phyloP scores from a whole-genome alignment of 2,113 vertebrate genomes.

The Heterotilapia buettikoferi region DNA sequence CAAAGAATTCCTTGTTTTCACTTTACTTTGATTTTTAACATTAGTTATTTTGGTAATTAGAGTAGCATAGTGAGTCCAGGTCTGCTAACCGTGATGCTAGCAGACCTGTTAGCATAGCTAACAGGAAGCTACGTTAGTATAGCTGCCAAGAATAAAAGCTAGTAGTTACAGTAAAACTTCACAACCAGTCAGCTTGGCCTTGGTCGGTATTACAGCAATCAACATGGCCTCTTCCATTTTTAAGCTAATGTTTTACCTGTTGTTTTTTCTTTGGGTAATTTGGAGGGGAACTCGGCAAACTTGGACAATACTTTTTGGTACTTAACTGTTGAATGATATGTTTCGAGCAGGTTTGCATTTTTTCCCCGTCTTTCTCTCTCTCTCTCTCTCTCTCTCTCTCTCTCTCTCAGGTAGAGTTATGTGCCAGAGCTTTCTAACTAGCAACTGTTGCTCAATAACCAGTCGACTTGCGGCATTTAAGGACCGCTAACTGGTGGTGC shows the following conservation, averaged over 20 bases:
- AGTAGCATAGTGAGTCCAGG: neutral
- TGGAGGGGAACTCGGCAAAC: neutral
- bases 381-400: no score
- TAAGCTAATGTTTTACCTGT: neutral
- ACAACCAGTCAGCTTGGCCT: neutral
- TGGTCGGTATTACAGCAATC: neutral
- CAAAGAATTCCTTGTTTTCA: neutral
- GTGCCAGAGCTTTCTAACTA: neutral
- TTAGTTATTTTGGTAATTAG: rapidly evolving
- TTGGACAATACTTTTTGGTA: neutral
- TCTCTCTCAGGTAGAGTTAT: neutral
- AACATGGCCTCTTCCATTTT: neutral
- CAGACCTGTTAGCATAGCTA: neutral
- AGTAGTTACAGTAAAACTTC: neutral
- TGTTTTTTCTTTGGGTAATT: neutral
- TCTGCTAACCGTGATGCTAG: neutral
- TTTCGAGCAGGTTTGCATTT: neutral
- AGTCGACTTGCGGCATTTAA: neutral
- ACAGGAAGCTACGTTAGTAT: neutral
- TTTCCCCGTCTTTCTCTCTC: neutral
- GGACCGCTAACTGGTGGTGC: neutral
- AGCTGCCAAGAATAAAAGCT: neutral
- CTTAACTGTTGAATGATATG: neutral
- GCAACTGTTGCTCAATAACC: neutral
- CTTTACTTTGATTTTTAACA: neutral